Percentiles rank a stretch among this genome's conserved stretches.
Conservation (phyloP, 2,888 invertebrate genomes). For the Autographa pulchrina region DNA sequence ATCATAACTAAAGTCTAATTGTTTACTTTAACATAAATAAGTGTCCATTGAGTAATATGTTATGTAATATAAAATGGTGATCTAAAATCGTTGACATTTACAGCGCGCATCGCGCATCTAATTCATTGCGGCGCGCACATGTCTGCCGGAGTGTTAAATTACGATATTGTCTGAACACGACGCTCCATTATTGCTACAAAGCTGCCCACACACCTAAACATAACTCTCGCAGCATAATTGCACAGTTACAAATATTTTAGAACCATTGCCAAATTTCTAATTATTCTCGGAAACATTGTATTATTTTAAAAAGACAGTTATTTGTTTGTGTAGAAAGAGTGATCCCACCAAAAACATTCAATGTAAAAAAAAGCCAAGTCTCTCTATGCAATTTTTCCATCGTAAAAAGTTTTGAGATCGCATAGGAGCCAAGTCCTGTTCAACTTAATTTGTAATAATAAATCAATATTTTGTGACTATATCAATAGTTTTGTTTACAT, state of each 20-base stretch:
- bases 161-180: constrained; percentile 62
- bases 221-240: constrained; percentile 46
- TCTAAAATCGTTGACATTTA: constrained; percentile 45
- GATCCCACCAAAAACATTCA: too few relatives aligned
- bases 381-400: too few relatives aligned
- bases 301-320: constrained; percentile 31
- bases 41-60: constrained; percentile 31
- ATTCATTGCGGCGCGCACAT: constrained; percentile 21
- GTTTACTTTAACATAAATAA: constrained; percentile 12
- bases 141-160: constrained; percentile 57
- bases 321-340: constrained; percentile 29
- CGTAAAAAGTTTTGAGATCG: too few relatives aligned
- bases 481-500: too few relatives aligned
- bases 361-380: too few relatives aligned
- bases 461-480: too few relatives aligned
- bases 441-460: too few relatives aligned
- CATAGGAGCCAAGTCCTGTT: too few relatives aligned
- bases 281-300: constrained; percentile 39
- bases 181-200: constrained; percentile 62
- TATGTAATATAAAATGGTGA: constrained; percentile 30
- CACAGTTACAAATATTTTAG: constrained; percentile 49
- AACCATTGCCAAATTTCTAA: constrained; percentile 51
- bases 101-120: constrained; percentile 32
- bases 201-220: constrained; percentile 49
- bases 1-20: constrained; percentile 12